A percentile compares a stretch with the other conserved stretches of the same genome.
phyloP scores from a whole-genome alignment of 2,888 invertebrate species.

The Zele albiditarsus region DNA sequence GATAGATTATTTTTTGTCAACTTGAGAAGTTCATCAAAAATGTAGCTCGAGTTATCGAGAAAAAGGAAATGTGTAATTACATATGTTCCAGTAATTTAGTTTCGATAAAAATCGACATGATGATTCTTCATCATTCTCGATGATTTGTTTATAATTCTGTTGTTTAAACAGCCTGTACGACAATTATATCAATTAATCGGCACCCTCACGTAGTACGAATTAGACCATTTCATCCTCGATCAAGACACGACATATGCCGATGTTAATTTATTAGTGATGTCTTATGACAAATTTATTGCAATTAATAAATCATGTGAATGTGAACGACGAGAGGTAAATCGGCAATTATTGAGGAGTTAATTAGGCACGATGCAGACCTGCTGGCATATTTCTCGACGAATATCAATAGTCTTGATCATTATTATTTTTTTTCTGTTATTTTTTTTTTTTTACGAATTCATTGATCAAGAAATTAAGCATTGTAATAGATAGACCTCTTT shows the following conservation, averaged over 20 bases:
- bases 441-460: constrained; percentile 15
- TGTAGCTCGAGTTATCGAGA: too few species aligned
- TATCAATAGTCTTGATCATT: constrained; percentile 4
- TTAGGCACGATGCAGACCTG: constrained; percentile 48
- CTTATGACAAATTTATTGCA: neutral
- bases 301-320: constrained; percentile 33
- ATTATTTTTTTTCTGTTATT: constrained; percentile 9
- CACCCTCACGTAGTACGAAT: too few species aligned
- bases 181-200: too few species aligned
- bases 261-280: constrained; percentile 24
- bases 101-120: too few species aligned
- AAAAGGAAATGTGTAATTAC: too few species aligned
- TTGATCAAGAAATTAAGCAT: constrained; percentile 22
- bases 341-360: constrained; percentile 33
- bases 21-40: too few species aligned
- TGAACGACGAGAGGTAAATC: constrained; percentile 38
- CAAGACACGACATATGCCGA: neutral
- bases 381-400: constrained; percentile 40
- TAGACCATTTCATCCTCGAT: neutral
- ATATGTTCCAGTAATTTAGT: too few species aligned
- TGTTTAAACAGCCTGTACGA: too few species aligned
- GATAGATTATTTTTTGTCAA: too few species aligned
- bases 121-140: too few species aligned
- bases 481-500: constrained; percentile 28
- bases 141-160: too few species aligned